phyloP scores from a whole-genome alignment of 2,888 invertebrate species.

The Bursaphelenchus okinawaensis region DNA sequence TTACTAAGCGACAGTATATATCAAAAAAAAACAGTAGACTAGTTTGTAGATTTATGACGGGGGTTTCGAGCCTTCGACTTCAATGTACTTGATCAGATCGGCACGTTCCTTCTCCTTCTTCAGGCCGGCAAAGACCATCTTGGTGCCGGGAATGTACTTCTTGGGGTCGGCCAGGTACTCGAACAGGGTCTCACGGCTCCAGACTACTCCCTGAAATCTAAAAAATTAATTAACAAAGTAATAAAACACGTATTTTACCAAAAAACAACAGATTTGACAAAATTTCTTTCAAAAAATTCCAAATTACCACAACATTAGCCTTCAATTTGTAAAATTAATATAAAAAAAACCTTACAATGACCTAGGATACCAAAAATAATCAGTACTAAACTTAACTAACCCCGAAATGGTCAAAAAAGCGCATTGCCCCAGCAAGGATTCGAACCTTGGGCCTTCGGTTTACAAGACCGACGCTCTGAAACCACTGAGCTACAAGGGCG shows the following conservation, averaged over 20 bases:
- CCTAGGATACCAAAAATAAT: no score
- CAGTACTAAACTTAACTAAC: not conserved
- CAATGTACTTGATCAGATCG: constrained; percentile 66
- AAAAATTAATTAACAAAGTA: not conserved
- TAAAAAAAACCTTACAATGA: not conserved
- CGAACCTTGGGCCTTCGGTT: not conserved
- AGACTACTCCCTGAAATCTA: constrained; percentile 68
- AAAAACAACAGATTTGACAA: not conserved
- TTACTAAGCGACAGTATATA: no score
- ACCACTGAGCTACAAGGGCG: not conserved
- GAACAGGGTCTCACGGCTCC: constrained; percentile 87
- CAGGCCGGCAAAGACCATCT: constrained; percentile 96
- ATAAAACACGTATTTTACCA: no score
- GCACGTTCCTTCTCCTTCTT: constrained; percentile 88
- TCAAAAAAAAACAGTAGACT: not conserved
- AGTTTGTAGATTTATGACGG: not conserved
- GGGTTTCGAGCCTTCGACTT: constrained; percentile 37
- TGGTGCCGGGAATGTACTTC: constrained; percentile 88
- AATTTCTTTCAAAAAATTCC: not conserved
- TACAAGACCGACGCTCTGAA: not conserved
- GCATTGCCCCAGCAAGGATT: not conserved
- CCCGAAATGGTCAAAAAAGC: not conserved
- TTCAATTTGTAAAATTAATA: not conserved
- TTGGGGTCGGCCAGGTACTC: constrained; percentile 96
- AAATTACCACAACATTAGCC: not conserved